phyloP scores from a whole-genome alignment of 2,888 invertebrate species.

The Cosmia trapezina region DNA sequence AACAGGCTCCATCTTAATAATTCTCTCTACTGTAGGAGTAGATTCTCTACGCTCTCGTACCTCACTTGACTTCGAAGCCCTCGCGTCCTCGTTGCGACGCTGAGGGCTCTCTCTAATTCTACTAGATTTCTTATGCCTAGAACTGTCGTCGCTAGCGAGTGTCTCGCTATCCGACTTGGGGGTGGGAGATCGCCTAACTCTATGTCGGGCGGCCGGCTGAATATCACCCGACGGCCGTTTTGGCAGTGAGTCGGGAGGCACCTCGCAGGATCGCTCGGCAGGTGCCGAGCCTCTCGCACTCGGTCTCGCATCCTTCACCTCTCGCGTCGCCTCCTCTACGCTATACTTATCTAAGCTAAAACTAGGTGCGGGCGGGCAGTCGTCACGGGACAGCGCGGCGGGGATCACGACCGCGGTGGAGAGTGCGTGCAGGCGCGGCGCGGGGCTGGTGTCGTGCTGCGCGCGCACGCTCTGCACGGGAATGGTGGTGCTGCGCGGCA shows the following conservation, averaged over 20 bases:
- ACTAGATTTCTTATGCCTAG: slow-evolving; percentile 72
- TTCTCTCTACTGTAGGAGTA: slow-evolving; percentile 45
- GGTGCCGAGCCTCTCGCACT: slow-evolving; percentile 64
- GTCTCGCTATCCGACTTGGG: slow-evolving; percentile 74
- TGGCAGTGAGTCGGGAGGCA: slow-evolving; percentile 78
- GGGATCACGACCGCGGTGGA: slow-evolving; percentile 44
- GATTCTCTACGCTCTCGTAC: slow-evolving; percentile 47
- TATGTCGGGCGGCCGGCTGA: slow-evolving; percentile 78
- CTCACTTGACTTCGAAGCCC: slow-evolving; percentile 38
- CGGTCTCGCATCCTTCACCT: slow-evolving; percentile 65
- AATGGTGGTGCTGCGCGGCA: slow-evolving; percentile 82
- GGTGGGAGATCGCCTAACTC: slow-evolving; percentile 85
- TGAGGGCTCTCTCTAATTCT: slow-evolving; percentile 56
- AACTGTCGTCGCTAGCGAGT: slow-evolving; percentile 74
- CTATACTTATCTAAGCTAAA: slow-evolving; percentile 66
- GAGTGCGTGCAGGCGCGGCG: slow-evolving; percentile 64
- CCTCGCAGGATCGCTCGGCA: slow-evolving; percentile 71
- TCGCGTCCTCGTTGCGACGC: slow-evolving; percentile 44
- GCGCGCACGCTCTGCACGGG: slow-evolving; percentile 77
- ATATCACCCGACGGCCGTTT: slow-evolving; percentile 80
- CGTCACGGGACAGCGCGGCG: slow-evolving; percentile 45
- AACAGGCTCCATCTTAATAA: slow-evolving; percentile 48
- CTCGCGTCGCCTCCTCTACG: slow-evolving; percentile 64
- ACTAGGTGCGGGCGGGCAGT: slow-evolving; percentile 31
- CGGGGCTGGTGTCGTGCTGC: slow-evolving; percentile 64